phyloP scores from a whole-genome alignment of 1,140 invertebrate genomes.

The Sinonovacula constricta region DNA sequence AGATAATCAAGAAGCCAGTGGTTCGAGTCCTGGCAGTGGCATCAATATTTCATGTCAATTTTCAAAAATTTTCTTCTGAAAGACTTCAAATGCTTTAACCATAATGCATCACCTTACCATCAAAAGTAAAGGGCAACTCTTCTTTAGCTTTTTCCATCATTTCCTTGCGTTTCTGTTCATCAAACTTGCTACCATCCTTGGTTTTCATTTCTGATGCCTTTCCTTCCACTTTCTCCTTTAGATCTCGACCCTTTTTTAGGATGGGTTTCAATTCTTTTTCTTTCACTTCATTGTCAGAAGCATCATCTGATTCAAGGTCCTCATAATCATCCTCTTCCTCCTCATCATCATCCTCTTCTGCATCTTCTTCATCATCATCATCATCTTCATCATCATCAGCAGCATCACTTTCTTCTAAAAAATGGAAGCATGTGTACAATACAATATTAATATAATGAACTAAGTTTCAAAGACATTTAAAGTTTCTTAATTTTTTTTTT shows the following conservation, averaged over 20 bases:
- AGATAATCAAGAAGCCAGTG: too few species aligned
- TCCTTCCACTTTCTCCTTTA: constrained; percentile 71
- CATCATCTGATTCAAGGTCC: constrained; percentile 62
- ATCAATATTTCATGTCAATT: too few species aligned
- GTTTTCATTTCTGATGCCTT: constrained; percentile 49
- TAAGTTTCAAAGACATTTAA: too few species aligned
- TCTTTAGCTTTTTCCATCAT: constrained; percentile 81
- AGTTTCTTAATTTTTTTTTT: too few species aligned
- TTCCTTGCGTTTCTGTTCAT: constrained; percentile 27
- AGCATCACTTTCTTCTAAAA: too few species aligned
- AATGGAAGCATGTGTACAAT: too few species aligned
- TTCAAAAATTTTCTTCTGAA: neutral
- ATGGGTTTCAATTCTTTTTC: constrained; percentile 47
- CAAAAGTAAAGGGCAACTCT: constrained; percentile 86
- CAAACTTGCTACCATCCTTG: neutral
- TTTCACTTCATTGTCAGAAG: constrained; percentile 58
- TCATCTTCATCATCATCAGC: constrained; percentile 45
- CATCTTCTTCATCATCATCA: neutral
- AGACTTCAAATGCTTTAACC: neutral
- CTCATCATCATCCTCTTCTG: neutral
- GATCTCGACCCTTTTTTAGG: constrained; percentile 34
- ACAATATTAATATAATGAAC: too few species aligned
- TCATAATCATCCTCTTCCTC: constrained; percentile 53
- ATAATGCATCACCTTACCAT: constrained; percentile 67
- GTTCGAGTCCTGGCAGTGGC: too few species aligned